phyloP scores from a whole-genome alignment of 2,797 vertebrate species.

The Macroramphosus scolopax region DNA sequence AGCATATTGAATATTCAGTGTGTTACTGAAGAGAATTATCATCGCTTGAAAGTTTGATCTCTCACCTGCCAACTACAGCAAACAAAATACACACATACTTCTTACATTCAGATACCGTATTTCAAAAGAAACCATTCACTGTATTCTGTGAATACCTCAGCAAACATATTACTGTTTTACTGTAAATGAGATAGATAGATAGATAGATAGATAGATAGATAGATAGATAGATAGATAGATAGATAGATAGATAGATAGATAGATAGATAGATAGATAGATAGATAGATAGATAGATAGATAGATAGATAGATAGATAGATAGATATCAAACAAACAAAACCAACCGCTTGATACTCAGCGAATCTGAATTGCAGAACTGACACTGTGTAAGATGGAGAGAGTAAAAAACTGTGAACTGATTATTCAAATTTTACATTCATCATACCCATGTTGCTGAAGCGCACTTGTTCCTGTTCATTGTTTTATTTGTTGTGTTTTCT shows the following conservation, averaged over 20 bases:
- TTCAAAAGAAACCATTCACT: constrained; percentile 72
- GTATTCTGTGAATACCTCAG: constrained; percentile 87
- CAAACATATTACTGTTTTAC: constrained; percentile 72
- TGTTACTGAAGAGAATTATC: constrained; percentile 23
- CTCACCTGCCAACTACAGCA: constrained; percentile 63
- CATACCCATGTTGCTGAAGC: constrained; percentile 62
- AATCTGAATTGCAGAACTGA: constrained; percentile 87
- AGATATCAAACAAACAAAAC: constrained; percentile 55
- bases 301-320: constrained; percentile 53
- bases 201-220: constrained; percentile 55
- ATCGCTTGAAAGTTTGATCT: constrained; percentile 49
- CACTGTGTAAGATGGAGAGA: constrained; percentile 91
- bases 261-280: constrained; percentile 66
- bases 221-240: constrained; percentile 60
- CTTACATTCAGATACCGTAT: constrained; percentile 67
- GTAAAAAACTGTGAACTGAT: constrained; percentile 81
- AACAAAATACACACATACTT: constrained; percentile 52
- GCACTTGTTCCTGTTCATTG: constrained; percentile 68
- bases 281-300: constrained; percentile 57
- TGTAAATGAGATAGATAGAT: constrained; percentile 66
- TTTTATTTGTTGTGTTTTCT: constrained; percentile 77
- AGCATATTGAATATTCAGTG: constrained; percentile 1
- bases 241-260: constrained; percentile 67
- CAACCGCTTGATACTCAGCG: constrained; percentile 72
- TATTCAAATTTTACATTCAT: constrained; percentile 67